A percentile compares a stretch with the other conserved stretches of the same genome.
phyloP scores from a whole-genome alignment of 2,888 invertebrate species.

The Erebia ligea region DNA sequence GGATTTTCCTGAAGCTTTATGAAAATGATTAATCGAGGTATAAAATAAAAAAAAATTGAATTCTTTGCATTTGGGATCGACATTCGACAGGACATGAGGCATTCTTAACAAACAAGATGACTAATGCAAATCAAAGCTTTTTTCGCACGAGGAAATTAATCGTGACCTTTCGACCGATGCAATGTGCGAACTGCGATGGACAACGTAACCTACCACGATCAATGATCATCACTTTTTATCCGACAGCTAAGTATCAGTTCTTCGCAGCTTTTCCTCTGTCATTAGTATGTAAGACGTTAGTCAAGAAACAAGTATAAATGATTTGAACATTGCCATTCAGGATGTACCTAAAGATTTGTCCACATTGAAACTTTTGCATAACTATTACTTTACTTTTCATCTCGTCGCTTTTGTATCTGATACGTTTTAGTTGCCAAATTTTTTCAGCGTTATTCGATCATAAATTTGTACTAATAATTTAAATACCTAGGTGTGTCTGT shows the following conservation, averaged over 20 bases:
- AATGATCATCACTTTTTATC: conserved; percentile 5
- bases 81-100: not conserved
- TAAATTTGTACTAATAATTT: no score
- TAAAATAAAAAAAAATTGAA: no score
- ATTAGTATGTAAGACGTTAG: conserved; percentile 22
- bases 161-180: conserved; percentile 9
- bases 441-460: no score
- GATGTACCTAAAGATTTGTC: conserved; percentile 2
- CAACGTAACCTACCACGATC: conserved; percentile 11
- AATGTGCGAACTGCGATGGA: conserved; percentile 4
- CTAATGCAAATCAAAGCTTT: conserved; percentile 11
- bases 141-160: conserved; percentile 17
- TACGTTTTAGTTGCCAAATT: no score
- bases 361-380: not conserved
- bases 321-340: not conserved
- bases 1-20: no score
- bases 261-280: conserved; percentile 19
- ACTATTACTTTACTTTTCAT: not conserved
- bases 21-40: no score
- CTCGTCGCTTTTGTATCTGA: no score
- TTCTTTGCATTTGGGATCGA: not conserved
- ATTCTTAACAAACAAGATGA: conserved; percentile 1
- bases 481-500: no score
- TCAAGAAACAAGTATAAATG: conserved; percentile 3
- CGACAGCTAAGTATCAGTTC: not conserved